phyloP scores from a whole-genome alignment of 2,113 vertebrate species.

The Tragelaphus strepsiceros region DNA sequence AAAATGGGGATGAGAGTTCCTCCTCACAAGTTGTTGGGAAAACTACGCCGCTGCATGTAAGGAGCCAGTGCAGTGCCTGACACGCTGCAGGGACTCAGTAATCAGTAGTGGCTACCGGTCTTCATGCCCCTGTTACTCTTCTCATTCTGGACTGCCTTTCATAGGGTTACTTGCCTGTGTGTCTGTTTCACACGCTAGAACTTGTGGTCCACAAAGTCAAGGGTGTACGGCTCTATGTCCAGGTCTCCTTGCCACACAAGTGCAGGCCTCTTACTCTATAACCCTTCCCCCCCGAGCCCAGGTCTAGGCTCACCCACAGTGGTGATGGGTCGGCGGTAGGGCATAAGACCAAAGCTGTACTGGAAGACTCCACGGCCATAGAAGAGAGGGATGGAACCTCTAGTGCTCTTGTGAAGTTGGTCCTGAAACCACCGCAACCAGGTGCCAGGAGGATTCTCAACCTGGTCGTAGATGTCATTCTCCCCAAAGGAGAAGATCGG shows the following conservation, averaged over 20 bases:
- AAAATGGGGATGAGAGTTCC: not conserved
- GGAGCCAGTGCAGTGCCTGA: not conserved
- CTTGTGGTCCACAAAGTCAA: not conserved
- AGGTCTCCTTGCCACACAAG: not conserved
- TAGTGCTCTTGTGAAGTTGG: constrained; percentile 87
- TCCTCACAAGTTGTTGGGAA: not conserved
- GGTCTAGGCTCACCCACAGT: constrained; percentile 85
- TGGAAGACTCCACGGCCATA: constrained; percentile 93
- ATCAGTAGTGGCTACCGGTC: not conserved
- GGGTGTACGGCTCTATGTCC: not conserved
- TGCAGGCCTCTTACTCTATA: not conserved
- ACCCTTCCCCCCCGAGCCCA: rapidly evolving
- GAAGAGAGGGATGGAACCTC: constrained; percentile 91
- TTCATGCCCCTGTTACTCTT: not conserved
- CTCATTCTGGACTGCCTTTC: not conserved
- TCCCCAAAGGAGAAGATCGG: constrained; percentile 96
- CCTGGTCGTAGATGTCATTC: constrained; percentile 91
- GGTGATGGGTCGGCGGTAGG: constrained; percentile 88
- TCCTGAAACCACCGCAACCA: constrained; percentile 87
- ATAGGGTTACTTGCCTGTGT: not conserved
- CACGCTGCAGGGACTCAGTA: not conserved
- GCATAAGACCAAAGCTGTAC: constrained; percentile 92
- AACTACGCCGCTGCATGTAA: not conserved
- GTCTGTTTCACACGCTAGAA: not conserved
- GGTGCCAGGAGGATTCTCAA: constrained; percentile 86